These are phyloP conservation scores for Centroberyx gerrardi DNA, from an alignment of 2,797 vertebrate species.

Conservation along the genomic window DNA sequence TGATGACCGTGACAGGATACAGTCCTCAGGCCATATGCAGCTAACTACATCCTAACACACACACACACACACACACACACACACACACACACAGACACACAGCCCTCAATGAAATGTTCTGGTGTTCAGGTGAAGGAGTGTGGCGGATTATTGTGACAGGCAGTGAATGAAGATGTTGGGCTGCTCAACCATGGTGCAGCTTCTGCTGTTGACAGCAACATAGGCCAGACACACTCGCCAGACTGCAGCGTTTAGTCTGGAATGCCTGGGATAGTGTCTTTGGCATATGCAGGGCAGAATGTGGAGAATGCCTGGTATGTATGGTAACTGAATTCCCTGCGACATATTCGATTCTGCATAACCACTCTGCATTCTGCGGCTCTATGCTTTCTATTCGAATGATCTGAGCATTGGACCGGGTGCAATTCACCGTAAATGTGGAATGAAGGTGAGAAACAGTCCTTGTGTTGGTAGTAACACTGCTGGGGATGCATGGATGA, in stretches of 20 bases:
- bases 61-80: slow-evolving; percentile 18
- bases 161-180: slow-evolving; percentile 72
- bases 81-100: slow-evolving; percentile 26
- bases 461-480: neutral
- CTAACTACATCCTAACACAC: slow-evolving; percentile 25
- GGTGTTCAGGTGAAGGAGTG: slow-evolving; percentile 45
- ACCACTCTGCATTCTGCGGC: too few relatives aligned
- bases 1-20: slow-evolving; percentile 61
- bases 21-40: slow-evolving; percentile 46
- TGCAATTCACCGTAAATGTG: too few relatives aligned
- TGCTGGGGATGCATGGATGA: neutral
- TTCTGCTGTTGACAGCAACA: slow-evolving; percentile 47
- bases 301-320: slow-evolving; percentile 23
- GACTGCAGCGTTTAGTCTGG: slow-evolving; percentile 8
- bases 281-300: slow-evolving; percentile 11
- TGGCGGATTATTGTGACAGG: slow-evolving; percentile 64
- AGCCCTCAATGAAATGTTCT: slow-evolving; percentile 39
- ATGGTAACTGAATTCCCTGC: neutral
- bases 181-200: slow-evolving; percentile 55
- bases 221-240: slow-evolving; percentile 33
- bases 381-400: too few relatives aligned
- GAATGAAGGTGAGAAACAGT: too few relatives aligned
- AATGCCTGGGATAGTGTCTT: neutral
- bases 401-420: too few relatives aligned
- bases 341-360: too few relatives aligned